Evolutionary conservation across 2,888 invertebrate genomes (phyloP), one percentile per base, ranked within the genome.

Genomic region (Onthophagus sagittarius): DNA sequence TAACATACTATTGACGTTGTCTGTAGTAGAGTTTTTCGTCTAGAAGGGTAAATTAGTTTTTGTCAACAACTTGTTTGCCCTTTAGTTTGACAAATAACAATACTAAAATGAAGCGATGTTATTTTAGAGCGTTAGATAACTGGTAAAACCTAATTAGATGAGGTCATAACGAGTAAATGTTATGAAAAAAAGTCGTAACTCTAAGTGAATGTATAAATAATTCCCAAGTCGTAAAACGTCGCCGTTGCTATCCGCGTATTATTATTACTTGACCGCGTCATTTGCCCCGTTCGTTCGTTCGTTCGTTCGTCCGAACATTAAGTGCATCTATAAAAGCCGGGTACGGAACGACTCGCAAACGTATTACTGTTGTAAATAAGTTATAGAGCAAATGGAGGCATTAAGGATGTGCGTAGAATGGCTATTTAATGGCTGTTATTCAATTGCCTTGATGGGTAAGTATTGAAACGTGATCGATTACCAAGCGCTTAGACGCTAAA

Each of bases 1-100:
- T 70, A 70, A 65, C 62, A 72, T 62, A 67, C 32, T 67, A 67
- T 67, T 23, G 67, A 31, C 32, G 67, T 67, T 67, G 67, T 67
- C 39, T 53, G 67, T 67, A 23, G 67, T 67, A 67, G 67, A 31
- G n/a, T 67, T 6, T 67, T 23, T 15, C 31, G 15, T 32, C 39
- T 53, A 53, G 39, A 53, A 53, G 11, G 6, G 39, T 53, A 53
- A 53, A 53, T 53, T 4, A 53, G 39, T 11, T 53, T 4, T 53
- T 53, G n/a, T 23, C 3, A 23, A 23, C 3, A 23, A 23, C 23
- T 23, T 23, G 3, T 23, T 2, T 23, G 3, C 23, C 3, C 23
- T 23, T 23, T 23, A 23, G 23, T 23, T 23, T 23, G 23, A 23
- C 23, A 5, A 67, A 67, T 64, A 64, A 64, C 64, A 67, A n/a